Evolutionary conservation across 2,888 invertebrate genomes (phyloP), one percentile per base, ranked within the genome.

Genomic region (Conus canariensis): DNA sequence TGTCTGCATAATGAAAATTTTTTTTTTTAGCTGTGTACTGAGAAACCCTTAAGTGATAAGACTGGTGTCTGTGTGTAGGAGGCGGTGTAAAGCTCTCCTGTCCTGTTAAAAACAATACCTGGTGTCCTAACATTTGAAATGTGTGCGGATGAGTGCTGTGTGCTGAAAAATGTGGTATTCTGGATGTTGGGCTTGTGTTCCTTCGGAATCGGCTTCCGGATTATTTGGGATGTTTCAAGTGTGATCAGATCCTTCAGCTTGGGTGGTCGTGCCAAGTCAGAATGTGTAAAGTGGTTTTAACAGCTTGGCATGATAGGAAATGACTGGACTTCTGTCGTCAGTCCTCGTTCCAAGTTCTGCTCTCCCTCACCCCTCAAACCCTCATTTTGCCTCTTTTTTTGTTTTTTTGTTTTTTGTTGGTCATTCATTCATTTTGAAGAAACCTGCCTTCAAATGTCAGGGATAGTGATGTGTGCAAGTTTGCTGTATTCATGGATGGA

Each of bases 371-470:
- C 80, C 80, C 80, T 14, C 83, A n/a, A 77, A 77, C 45, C 45
- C 14, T 22, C 30, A 0, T 30, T 30, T 7, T 10, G 30, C 14
- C 5, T 30, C 14, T 7, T 80, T 1, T 80, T 14, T 80, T 45
- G 25, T 30, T 83, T 83, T 14, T 80, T 80, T 80, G 45, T 45
- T 4, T 30, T 9, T 45, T 45, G 16, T 30, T 80, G 30, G 45
- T 30, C 30, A 83, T 70, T 64, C 64, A 14, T 64, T 64, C 3
- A 19, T 16, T 70, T 70, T 8, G 22, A 70, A 83, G 58, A 9
- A 58, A 83, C 82, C 82, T 83, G 82, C 82, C 58, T 83, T 83
- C n/a, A 56, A 83, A 56, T 22, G 82, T 83, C 82, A 83, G 82
- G 82, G 82, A 83, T 58, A 83, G 58, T 83, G 77, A 30, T 80